A percentile compares a stretch with the other conserved stretches of the same genome.
Conservation (phyloP, 2,113 vertebrate genomes). For the Urocitellus parryii region DNA sequence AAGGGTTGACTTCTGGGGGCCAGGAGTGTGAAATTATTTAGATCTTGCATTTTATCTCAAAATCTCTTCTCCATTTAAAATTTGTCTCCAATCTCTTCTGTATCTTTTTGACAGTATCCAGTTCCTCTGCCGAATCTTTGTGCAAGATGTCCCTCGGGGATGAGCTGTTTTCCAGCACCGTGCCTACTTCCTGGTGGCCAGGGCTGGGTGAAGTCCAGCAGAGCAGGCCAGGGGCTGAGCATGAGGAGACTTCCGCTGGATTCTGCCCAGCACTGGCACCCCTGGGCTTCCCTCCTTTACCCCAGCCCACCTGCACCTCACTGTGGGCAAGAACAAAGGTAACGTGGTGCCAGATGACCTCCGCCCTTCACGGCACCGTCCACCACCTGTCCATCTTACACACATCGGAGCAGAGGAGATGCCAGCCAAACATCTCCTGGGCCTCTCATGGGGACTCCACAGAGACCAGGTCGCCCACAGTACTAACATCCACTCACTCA, state of each 20-base stretch:
- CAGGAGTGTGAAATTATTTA: no score
- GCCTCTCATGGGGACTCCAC: no score
- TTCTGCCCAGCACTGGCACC: no score
- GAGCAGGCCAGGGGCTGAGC: fast-evolving
- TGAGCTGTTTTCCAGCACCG: neutral
- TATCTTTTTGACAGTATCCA: neutral
- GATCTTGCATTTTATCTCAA: neutral
- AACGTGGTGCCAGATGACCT: no score
- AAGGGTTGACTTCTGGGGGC: neutral
- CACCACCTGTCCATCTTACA: no score
- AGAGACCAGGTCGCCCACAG: no score
- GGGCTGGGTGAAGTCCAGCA: neutral
- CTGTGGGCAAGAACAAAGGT: no score
- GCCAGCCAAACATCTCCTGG: no score
- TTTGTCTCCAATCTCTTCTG: neutral
- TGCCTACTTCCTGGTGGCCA: fast-evolving
- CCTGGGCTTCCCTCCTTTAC: no score
- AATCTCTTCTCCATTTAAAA: neutral
- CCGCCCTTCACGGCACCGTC: no score
- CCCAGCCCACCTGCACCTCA: no score
- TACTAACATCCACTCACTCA: neutral
- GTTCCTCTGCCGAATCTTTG: neutral
- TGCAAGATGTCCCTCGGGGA: neutral
- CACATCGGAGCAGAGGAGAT: no score
- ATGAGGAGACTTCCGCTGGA: neutral